Evolutionary conservation across 2,797 vertebrate species (phyloP).

Genomic region (Harpagifer antarcticus): DNA sequence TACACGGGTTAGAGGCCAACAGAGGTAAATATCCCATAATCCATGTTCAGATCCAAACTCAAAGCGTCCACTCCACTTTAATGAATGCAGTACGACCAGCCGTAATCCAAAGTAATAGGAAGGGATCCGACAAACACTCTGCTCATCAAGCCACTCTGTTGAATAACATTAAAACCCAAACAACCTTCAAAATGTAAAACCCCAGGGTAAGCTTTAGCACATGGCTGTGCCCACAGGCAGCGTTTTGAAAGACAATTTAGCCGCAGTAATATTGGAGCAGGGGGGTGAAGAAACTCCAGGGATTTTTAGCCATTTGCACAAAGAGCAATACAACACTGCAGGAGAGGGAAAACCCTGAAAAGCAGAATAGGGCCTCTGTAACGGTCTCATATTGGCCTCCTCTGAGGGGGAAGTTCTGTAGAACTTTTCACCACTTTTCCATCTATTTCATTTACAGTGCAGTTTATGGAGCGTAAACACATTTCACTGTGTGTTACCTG

Average conservation of each 20-base stretch:
- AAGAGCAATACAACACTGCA: too few species aligned
- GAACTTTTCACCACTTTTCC: too few species aligned
- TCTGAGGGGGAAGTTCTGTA: too few species aligned
- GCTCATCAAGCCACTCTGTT: conserved; percentile 60
- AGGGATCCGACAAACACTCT: conserved; percentile 46
- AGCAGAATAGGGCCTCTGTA: too few species aligned
- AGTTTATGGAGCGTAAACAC: too few species aligned
- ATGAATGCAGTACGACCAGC: conserved; percentile 49
- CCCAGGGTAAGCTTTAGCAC: conserved; percentile 44
- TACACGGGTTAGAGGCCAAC: conserved; percentile 59
- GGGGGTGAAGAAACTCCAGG: too few species aligned
- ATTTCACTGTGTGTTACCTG: too few species aligned
- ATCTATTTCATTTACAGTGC: too few species aligned
- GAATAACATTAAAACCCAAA: conserved; percentile 71
- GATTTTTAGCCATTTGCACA: too few species aligned
- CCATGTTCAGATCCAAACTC: conserved; percentile 63
- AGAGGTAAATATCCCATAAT: conserved; percentile 72
- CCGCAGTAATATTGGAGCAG: conserved; percentile 22
- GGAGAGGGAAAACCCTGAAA: too few species aligned
- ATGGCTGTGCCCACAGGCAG: conserved; percentile 22
- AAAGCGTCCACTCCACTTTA: conserved; percentile 50
- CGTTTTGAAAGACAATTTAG: conserved; percentile 38
- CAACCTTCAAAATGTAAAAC: conserved; percentile 71
- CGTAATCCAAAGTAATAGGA: conserved; percentile 62
- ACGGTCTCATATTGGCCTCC: too few species aligned